Conservation (phyloP, 2,113 vertebrate species). For the Illadopsis cleaveri region DNA sequence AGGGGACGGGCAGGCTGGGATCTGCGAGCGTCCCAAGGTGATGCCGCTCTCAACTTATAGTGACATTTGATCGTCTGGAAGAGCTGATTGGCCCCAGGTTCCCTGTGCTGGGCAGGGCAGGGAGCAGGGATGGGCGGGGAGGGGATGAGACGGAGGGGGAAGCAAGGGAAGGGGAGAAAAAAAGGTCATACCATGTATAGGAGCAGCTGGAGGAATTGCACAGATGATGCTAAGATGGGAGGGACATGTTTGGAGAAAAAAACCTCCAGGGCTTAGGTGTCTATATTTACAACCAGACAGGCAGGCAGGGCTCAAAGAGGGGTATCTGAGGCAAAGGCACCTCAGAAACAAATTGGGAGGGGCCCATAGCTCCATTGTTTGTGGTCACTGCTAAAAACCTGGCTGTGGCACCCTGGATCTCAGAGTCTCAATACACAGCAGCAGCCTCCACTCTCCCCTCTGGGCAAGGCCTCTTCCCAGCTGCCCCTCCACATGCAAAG, state of each 20-base stretch:
- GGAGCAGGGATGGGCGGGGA: neutral
- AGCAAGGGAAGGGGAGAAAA: neutral
- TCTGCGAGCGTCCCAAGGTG: constrained; percentile 65
- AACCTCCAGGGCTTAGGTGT: constrained; percentile 74
- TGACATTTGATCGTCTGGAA: constrained; percentile 81
- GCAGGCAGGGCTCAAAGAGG: constrained; percentile 71
- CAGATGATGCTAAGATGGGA: constrained; percentile 73
- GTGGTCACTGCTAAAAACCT: neutral
- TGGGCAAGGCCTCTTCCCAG: neutral
- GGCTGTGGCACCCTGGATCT: neutral
- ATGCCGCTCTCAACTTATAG: constrained; percentile 82
- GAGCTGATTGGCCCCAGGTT: constrained; percentile 81
- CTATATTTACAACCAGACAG: constrained; percentile 85
- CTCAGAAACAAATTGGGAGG: neutral
- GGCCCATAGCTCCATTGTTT: accelerated
- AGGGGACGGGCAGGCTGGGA: constrained; percentile 68
- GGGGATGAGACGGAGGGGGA: neutral
- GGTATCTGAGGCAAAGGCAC: constrained; percentile 40
- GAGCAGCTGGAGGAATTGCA: constrained; percentile 79
- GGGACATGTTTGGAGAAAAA: constrained; percentile 70
- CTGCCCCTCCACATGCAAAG: neutral
- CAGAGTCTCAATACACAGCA: neutral
- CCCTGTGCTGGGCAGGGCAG: constrained; percentile 16
- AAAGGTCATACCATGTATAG: constrained; percentile 77
- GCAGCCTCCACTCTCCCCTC: neutral